Conservation (phyloP, 2,888 invertebrate species). For the Sarcophaga variegata region DNA sequence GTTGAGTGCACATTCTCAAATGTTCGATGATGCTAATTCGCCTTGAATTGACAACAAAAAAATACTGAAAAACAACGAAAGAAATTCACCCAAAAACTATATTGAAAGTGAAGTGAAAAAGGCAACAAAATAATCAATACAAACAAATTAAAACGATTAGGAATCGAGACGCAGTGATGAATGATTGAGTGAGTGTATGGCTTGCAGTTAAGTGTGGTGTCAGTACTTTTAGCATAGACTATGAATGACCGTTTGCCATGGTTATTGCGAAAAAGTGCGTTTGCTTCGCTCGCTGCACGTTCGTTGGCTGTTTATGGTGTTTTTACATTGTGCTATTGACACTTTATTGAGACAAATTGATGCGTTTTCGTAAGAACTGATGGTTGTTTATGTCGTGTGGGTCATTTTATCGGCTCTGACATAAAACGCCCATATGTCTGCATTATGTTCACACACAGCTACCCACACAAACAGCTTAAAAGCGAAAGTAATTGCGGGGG, state of each 20-base stretch:
- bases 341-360: conserved; percentile 72
- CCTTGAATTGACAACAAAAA: conserved; percentile 54
- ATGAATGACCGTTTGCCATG: conserved; percentile 47
- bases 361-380: conserved; percentile 62
- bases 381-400: conserved; percentile 37
- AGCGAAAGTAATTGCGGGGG: conserved; percentile 64
- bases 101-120: conserved; percentile 34
- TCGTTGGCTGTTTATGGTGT: not conserved
- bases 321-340: conserved; percentile 68
- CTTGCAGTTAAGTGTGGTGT: not conserved
- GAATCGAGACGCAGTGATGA: not conserved
- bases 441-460: conserved; percentile 53
- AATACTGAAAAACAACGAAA: conserved; percentile 7
- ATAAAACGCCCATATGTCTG: conserved; percentile 69
- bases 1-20: conserved; percentile 48
- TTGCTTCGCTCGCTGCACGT: conserved; percentile 39
- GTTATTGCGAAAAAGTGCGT: conserved; percentile 61
- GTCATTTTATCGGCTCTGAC: conserved; percentile 53
- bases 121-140: conserved; percentile 67
- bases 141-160: conserved; percentile 68
- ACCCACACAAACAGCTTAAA: conserved; percentile 12
- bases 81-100: conserved; percentile 22
- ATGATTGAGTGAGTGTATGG: not conserved
- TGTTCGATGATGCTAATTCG: conserved; percentile 63
- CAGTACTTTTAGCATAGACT: conserved; percentile 16